Base-by-base conservation (phyloP, 2,797 vertebrate species). In the Melanotaenia parkinsoni region DNA sequence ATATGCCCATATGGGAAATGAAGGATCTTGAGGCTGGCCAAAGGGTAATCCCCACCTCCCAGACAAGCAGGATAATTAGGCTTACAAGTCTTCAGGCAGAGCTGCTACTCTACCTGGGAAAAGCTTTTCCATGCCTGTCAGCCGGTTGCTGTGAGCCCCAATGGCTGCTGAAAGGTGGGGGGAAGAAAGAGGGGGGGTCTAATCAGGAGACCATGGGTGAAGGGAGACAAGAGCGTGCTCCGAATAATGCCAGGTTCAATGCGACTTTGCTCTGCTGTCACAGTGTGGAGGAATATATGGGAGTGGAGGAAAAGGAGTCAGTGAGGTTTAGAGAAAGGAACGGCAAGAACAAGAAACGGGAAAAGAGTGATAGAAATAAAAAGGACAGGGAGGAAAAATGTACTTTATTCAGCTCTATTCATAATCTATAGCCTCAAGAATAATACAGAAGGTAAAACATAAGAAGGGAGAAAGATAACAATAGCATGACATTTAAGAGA, bases 121-220 rank as follows among this genome's bases (percentile, higher is more conserved):
- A 86, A 76, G 78, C 78, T 74, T 85, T 83, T 85, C 74, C 75
- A 65, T 73, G 68, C 76, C 74, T 84, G 83, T 80, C 83, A 85
- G 80, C 68, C 2, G 35, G 58, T 61, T 61, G 63, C 81, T 79
- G 47, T 70, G 80, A 86, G 72, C 70, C 70, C 64, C 66, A 63
- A 70, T 82, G 84, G 80, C 79, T 83, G 83, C 69, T 70, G 69
- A 77, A 51, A 53, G 67, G 50, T 65, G 61, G 45, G 40, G 50
- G 73, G 26, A 3, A 26, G 28, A 13, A 61, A 6, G 38, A 14
- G 4, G 62, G 51, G 59, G 56, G 38, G 65, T 80, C 79, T 84
- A 88, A 91, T 92, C 87, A 90, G 87, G 74, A 84, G 81, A 82
- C 85, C 72, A 74, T 35, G 81, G 85, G 78, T 76, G 89, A 88